A percentile compares a stretch with the other conserved stretches of the same genome.
Evolutionary conservation across 2,113 vertebrate species (phyloP).

Genomic region (Nicator chloris): DNA sequence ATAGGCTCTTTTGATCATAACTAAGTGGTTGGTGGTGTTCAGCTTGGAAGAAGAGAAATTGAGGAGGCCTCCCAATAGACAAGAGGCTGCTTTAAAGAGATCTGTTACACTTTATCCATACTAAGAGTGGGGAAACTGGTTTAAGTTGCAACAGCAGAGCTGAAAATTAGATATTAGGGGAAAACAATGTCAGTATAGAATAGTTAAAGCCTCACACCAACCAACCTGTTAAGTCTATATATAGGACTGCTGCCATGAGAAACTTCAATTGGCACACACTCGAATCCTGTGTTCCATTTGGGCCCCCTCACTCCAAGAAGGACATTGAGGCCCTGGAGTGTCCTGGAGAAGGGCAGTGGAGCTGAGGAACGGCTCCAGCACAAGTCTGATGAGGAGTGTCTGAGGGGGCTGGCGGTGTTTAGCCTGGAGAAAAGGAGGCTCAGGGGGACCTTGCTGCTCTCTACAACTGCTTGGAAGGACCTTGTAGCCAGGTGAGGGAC

Average conservation of each 20-base stretch:
- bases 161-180: neutral
- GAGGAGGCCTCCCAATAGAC: neutral
- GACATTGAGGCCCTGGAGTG: neutral
- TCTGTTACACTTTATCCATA: neutral
- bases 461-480: neutral
- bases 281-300: neutral
- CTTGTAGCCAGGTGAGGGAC: accelerated
- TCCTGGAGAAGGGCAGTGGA: neutral
- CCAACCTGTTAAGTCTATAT: neutral
- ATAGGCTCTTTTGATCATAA: neutral
- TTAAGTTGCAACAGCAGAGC: neutral
- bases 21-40: neutral
- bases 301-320: neutral
- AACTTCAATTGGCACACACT: neutral
- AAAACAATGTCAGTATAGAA: neutral
- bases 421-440: neutral
- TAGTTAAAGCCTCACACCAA: neutral
- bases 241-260: neutral
- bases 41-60: neutral
- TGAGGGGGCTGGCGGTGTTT: neutral
- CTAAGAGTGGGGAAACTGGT: neutral
- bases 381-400: neutral
- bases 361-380: neutral
- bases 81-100: neutral
- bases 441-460: accelerated